Percentiles rank a stretch among this genome's conserved stretches.
Conservation (phyloP, 2,888 invertebrate species). For the Agelastica alni region DNA sequence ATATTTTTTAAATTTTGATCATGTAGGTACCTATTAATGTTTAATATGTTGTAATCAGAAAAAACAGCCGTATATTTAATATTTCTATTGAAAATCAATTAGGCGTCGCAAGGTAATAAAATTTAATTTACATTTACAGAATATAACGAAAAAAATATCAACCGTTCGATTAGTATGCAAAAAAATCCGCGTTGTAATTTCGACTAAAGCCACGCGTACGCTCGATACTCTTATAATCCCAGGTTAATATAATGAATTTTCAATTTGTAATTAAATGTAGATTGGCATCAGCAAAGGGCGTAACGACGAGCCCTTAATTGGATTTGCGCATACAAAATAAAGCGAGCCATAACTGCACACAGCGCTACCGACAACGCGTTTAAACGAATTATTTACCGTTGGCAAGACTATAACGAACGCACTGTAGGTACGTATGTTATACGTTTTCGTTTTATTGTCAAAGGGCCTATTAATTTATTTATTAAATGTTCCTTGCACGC, state of each 20-base stretch:
- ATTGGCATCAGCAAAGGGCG: constrained; percentile 27
- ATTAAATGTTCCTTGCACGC: neutral
- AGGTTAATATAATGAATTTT: constrained; percentile 40
- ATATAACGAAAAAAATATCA: neutral
- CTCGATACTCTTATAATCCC: constrained; percentile 37
- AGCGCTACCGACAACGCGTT: constrained; percentile 14
- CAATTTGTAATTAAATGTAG: constrained; percentile 42
- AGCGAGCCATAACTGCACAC: constrained; percentile 25
- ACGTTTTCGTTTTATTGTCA: neutral
- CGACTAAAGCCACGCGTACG: constrained; percentile 15
- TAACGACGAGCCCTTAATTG: constrained; percentile 18
- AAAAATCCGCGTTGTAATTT: constrained; percentile 16
- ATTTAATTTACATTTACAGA: constrained; percentile 9
- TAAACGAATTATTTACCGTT: constrained; percentile 14
- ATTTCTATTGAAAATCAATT: constrained; percentile 17
- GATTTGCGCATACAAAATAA: constrained; percentile 33
- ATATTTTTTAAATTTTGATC: no score
- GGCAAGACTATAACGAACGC: constrained; percentile 3
- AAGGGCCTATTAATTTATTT: neutral
- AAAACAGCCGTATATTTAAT: no score
- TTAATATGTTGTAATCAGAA: no score
- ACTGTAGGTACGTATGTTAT: constrained; percentile 16
- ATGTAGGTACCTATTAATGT: no score
- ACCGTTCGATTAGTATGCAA: neutral
- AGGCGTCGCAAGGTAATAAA: constrained; percentile 5